These are phyloP conservation scores for Gallinago stenura DNA, from an alignment of 2,797 vertebrate species.

Conservation along the genomic window DNA sequence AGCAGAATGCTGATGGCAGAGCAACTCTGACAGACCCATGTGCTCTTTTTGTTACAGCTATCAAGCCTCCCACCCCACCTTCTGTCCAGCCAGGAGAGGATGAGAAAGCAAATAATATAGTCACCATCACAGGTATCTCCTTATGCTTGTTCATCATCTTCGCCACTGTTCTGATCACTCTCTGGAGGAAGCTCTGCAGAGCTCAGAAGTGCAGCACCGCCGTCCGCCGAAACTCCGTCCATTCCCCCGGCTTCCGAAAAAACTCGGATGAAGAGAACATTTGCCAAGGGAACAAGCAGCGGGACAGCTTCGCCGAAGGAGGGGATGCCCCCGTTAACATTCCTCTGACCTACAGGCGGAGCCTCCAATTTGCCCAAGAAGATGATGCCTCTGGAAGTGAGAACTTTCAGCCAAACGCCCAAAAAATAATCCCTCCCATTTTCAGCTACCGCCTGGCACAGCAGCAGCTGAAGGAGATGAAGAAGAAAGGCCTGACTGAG, in stretches of 20 bases:
- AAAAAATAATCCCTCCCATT: slow-evolving; percentile 92
- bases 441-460: slow-evolving; percentile 97
- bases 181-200: slow-evolving; percentile 91
- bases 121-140: slow-evolving; percentile 91
- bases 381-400: slow-evolving; percentile 77
- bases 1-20: neutral
- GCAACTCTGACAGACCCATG: neutral
- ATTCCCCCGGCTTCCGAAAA: slow-evolving; percentile 86
- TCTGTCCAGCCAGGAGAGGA: slow-evolving; percentile 65
- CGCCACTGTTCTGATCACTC: slow-evolving; percentile 88
- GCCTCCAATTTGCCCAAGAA: slow-evolving; percentile 77
- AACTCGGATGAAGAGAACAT: slow-evolving; percentile 94
- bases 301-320: slow-evolving; percentile 87
- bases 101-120: slow-evolving; percentile 85
- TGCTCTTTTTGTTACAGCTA: slow-evolving; percentile 61
- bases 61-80: slow-evolving; percentile 56
- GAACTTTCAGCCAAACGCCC: slow-evolving; percentile 86
- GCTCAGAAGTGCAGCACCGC: slow-evolving; percentile 86
- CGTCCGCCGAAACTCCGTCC: slow-evolving; percentile 80
- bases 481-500: slow-evolving; percentile 92
- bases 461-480: slow-evolving; percentile 98
- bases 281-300: slow-evolving; percentile 86
- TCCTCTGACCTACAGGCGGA: slow-evolving; percentile 77
- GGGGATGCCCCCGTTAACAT: slow-evolving; percentile 73
- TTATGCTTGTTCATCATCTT: slow-evolving; percentile 92